Evolutionary conservation across 2,888 invertebrate species (phyloP), one percentile per base, ranked within the genome.

Genomic region (Melanchra persicariae): DNA sequence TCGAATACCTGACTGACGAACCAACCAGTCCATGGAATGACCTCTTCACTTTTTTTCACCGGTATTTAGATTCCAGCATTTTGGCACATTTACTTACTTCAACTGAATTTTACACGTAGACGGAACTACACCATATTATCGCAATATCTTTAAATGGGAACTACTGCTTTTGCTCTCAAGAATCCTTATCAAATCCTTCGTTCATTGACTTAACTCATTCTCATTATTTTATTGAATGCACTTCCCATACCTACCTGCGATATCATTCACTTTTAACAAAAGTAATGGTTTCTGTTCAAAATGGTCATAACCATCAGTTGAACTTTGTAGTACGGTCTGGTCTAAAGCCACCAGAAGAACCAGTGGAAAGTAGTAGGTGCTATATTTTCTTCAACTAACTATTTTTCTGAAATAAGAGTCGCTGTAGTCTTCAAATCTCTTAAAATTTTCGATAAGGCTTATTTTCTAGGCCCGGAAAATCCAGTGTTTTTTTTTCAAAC

Each of bases 1-100:
- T 69, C 24, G 67, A 37, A 62, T 54, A 51, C 49, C 55, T 54
- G 43, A 30, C 55, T 54, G 43, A 30, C 47, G 2, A 61, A 61
- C 45, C 62, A 55, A 58, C 71, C 81, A 83, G 71, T 80, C 85
- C 78, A 82, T 81, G 82, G 73, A 84, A 87, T 85, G 89, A 89
- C 88, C 85, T 90, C 85, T 85, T 87, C 65, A 74, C 63, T 72
- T 73, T 71, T 60, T 59, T 77, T 22, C 49, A 82, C 30, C 57
- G 49, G 47, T 83, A 64, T 72, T 52, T 60, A 63, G 34, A 74
- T 68, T 68, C 73, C 59, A 62, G 65, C 68, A 77, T 74, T 80
- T 82, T 58, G 62, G 30, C 68, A 68, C 62, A 24, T 49, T 10
- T 51, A 63, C 22, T 10, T 51, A 63, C 22, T 54, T 24, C 0